These are phyloP conservation scores for Meloidogyne chitwoodi DNA, from an alignment of 1,140 invertebrate genomes.

Conservation along the genomic window DNA sequence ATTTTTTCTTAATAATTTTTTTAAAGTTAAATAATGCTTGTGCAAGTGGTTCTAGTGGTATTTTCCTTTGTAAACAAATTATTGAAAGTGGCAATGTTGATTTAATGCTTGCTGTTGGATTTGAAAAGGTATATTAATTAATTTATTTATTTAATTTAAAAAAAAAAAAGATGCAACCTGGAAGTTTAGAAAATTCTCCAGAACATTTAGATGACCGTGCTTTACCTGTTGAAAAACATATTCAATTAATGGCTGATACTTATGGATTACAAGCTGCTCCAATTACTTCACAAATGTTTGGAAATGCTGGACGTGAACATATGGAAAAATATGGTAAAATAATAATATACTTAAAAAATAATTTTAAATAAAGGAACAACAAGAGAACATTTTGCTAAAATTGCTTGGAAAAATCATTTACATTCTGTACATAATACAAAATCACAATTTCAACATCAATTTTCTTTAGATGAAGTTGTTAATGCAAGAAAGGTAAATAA, in stretches of 20 bases:
- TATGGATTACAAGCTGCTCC: conserved; percentile 67
- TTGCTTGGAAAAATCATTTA: conserved; percentile 93
- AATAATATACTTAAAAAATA: not conserved
- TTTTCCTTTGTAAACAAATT: conserved; percentile 83
- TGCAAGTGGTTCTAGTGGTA: conserved; percentile 85
- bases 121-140: conserved; percentile 71
- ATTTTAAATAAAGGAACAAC: conserved; percentile 68
- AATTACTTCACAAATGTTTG: conserved; percentile 35
- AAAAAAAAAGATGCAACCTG: conserved; percentile 78
- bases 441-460: conserved; percentile 85
- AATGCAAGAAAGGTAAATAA: conserved; percentile 70
- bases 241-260: conserved; percentile 74
- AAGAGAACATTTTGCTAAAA: conserved; percentile 87
- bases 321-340: conserved; percentile 81
- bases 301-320: conserved; percentile 86
- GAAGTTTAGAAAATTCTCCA: conserved; percentile 75
- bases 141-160: not conserved
- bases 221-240: conserved; percentile 87
- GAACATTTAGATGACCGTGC: conserved; percentile 70
- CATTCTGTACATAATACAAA: conserved; percentile 92
- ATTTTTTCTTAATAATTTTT: not conserved
- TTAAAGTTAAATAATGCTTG: conserved; percentile 81
- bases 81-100: conserved; percentile 72
- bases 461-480: conserved; percentile 69
- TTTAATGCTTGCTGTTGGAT: conserved; percentile 86